Conservation (phyloP, 2,797 vertebrate genomes). For the Chelon labrosus region DNA sequence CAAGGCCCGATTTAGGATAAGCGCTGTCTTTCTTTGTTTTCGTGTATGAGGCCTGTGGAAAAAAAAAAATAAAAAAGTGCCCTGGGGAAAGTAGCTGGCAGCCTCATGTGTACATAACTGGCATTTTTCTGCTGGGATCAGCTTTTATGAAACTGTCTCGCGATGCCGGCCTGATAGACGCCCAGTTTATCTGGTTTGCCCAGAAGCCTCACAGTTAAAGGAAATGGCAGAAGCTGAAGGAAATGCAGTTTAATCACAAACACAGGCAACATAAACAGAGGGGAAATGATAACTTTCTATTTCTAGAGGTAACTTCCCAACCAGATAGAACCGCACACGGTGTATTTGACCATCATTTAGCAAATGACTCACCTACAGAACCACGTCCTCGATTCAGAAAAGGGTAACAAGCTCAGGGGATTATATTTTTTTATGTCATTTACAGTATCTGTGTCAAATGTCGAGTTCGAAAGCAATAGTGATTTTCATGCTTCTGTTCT, state of each 20-base stretch:
- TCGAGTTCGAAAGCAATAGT: neutral
- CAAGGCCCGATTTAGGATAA: neutral
- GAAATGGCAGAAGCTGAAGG: neutral
- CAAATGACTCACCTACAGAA: neutral
- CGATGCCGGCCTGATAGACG: neutral
- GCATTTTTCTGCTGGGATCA: conserved; percentile 5
- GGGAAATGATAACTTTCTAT: too few relatives aligned
- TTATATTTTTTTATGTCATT: neutral
- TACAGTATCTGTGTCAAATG: neutral
- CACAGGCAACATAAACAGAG: too few relatives aligned
- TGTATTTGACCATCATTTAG: neutral
- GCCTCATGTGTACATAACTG: neutral
- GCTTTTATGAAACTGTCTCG: neutral
- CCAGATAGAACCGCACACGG: too few relatives aligned
- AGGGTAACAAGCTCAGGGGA: neutral
- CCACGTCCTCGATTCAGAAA: neutral
- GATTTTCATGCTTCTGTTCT: conserved; percentile 23
- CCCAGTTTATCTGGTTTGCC: neutral
- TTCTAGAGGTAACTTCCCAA: too few relatives aligned
- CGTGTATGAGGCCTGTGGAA: neutral
- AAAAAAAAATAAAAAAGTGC: neutral
- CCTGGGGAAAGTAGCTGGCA: neutral
- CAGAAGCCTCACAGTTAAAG: neutral
- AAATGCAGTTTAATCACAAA: neutral
- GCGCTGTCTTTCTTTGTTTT: neutral